Base-by-base conservation (phyloP, 2,113 vertebrate genomes). In the Eurypyga helias region DNA sequence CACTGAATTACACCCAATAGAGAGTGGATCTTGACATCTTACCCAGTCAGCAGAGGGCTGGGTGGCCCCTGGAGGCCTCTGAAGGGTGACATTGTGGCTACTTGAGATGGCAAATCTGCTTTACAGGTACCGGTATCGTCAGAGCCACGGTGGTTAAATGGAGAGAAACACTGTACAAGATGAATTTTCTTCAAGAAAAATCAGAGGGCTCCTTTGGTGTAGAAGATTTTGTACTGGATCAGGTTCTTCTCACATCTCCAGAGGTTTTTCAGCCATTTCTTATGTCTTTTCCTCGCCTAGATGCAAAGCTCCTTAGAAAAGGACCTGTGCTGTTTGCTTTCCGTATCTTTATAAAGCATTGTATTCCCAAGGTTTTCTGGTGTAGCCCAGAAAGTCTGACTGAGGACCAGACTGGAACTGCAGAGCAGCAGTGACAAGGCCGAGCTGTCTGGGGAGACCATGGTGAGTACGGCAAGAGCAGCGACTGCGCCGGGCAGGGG, bases 401-500 rank as follows among this genome's bases (percentile, higher is more conserved):
- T 43, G 61, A 41, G 16, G 11, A 11, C 57, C 54, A 29, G 64
- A 26, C n/a, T 3, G 25, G 70, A n/a, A 64, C n/a, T 45, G 41
- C n/a, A 70, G 61, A 80, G 20, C 33, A 70, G 51, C 26, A 54
- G 45, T 0, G 1, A 23, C 45, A 36, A 69, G 48, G 43, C 66
- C 0, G 3, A 79, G 29, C 65, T 51, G 7, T 10, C 72, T 69
- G 48, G 38, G 64, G 4, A 75, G 65, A 25, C 49, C 19, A 3
- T 0, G 3, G 51, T 29, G 60, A 28, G 55, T 20, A 57, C 1
- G 2, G n/a, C 1, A 6, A 33, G 25, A 62, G 11, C 36, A 51
- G 48, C 0, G 0, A 33, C 77, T 5, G 11, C 1, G 1, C 31
- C 60, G 55, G 54, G 21, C 36, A 41, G 0, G 4, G 65, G 20